Evolutionary conservation across 2,113 vertebrate species (phyloP).

Genomic region (Istiophorus platypterus): DNA sequence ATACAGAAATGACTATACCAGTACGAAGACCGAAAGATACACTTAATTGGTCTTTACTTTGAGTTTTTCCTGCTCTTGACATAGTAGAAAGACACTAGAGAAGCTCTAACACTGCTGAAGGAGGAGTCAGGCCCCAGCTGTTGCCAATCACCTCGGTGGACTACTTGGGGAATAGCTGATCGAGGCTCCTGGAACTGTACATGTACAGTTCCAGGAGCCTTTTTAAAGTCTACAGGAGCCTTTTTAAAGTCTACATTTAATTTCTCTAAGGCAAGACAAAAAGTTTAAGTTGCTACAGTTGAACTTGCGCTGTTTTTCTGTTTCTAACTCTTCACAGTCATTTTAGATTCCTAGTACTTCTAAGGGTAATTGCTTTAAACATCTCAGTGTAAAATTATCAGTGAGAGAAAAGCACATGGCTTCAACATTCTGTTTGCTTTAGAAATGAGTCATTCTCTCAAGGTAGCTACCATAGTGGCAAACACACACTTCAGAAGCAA

Average conservation of each 20-base stretch:
- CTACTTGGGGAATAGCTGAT: constrained; percentile 51
- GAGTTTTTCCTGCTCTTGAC: constrained; percentile 52
- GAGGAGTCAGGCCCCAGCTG: constrained; percentile 66
- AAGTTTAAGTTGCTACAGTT: constrained; percentile 57
- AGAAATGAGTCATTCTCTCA: constrained; percentile 68
- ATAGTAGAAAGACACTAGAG: constrained; percentile 53
- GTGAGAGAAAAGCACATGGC: constrained; percentile 67
- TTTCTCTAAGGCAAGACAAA: constrained; percentile 68
- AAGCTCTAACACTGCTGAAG: constrained; percentile 38
- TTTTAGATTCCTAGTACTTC: constrained; percentile 70
- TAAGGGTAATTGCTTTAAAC: constrained; percentile 75
- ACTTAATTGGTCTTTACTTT: constrained; percentile 50
- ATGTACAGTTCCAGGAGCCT: constrained; percentile 59
- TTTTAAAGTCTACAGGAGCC: constrained; percentile 64
- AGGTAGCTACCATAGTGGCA: constrained; percentile 70
- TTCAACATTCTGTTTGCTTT: constrained; percentile 74
- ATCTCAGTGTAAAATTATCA: constrained; percentile 70
- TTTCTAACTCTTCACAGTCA: constrained; percentile 76
- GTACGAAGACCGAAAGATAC: constrained; percentile 37
- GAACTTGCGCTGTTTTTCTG: constrained; percentile 62
- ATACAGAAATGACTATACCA: constrained; percentile 33
- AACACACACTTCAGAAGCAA: constrained; percentile 64
- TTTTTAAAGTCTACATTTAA: constrained; percentile 66
- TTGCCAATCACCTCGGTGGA: constrained; percentile 59
- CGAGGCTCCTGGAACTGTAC: constrained; percentile 47